Conservation (phyloP, 1,140 invertebrate genomes). For the Penaeus chinensis region DNA sequence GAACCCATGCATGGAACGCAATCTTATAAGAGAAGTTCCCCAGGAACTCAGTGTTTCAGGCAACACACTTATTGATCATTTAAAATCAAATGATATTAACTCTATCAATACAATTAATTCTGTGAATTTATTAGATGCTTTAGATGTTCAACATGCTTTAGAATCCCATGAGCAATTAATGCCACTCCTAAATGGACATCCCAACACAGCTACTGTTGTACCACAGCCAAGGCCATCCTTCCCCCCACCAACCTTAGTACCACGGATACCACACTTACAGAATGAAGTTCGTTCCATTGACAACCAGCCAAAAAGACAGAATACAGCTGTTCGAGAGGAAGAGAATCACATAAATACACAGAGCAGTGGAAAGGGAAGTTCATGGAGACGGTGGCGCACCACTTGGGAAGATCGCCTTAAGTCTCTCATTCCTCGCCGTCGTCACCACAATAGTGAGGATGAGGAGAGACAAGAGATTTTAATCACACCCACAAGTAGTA, state of each 20-base stretch:
- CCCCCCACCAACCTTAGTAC: constrained; percentile 51
- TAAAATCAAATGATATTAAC: constrained; percentile 65
- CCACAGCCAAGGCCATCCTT: constrained; percentile 38
- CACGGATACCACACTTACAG: constrained; percentile 55
- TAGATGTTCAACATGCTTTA: constrained; percentile 40
- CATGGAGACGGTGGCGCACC: constrained; percentile 46
- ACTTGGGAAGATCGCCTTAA: constrained; percentile 48
- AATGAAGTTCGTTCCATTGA: constrained; percentile 58
- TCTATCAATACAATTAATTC: constrained; percentile 48
- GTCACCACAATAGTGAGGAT: constrained; percentile 45
- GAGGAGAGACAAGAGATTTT: constrained; percentile 57
- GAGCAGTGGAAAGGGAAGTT: constrained; percentile 40
- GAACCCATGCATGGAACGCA: constrained; percentile 89
- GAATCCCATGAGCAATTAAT: constrained; percentile 58
- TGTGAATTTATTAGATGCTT: constrained; percentile 50
- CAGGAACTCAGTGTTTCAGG: constrained; percentile 75
- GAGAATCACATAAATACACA: constrained; percentile 29
- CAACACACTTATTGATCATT: constrained; percentile 79
- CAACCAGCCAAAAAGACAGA: constrained; percentile 54
- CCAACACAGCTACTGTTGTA: constrained; percentile 39
- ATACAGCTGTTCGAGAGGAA: constrained; percentile 46
- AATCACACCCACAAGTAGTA: constrained; percentile 56
- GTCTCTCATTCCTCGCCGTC: constrained; percentile 42
- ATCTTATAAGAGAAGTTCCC: constrained; percentile 74
- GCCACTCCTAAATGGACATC: constrained; percentile 55